Base-by-base conservation (phyloP, 1,140 invertebrate species). In the Ericerus pela region DNA sequence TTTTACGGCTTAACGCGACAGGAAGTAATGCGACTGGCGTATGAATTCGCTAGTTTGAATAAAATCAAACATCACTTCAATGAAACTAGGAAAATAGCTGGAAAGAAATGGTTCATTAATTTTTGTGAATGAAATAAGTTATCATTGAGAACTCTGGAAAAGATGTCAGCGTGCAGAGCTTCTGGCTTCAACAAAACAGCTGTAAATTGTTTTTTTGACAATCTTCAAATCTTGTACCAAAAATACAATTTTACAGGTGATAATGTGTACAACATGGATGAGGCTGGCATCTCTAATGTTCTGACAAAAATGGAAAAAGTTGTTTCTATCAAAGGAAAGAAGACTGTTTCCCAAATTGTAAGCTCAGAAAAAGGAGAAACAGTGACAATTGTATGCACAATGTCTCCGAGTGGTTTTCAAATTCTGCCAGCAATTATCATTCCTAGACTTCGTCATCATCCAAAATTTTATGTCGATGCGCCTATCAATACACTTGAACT, bases 291-390 rank as follows among this genome's bases (percentile, higher is more conserved):
- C 22, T 22, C 26, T 4, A 54, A 27, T 29, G 30, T 31, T 54
- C 53, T 29, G 6, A 54, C 26, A 22, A 54, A 54, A n/a, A 27
- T 54, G 30, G 26, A 27, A 4, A 54, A 60, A 43, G 51, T 72
- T 16, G 60, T 69, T 29, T 62, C 62, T 37, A 65, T 66, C 70
- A 70, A 65, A 67, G 63, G 59, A 65, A 62, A 29, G 62, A 66
- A 59, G 63, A 64, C 53, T 27, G 62, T 62, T 38, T 38, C 36
- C 14, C n/a, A 38, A 38, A 3, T 38, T 6, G 36, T 38, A 38
- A 38, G 36, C 36, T 4, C 36, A 6, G 36, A 38, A 38, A 38
- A 38, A 14, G 36, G 36, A 38, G 36, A 33, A 33, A 33, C 30
- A 10, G n/a, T 10, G 30, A 33, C n/a, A n/a, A n/a, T 33, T n/a